phyloP scores from a whole-genome alignment of 2,888 invertebrate genomes.

The Malthinus flaveolus region DNA sequence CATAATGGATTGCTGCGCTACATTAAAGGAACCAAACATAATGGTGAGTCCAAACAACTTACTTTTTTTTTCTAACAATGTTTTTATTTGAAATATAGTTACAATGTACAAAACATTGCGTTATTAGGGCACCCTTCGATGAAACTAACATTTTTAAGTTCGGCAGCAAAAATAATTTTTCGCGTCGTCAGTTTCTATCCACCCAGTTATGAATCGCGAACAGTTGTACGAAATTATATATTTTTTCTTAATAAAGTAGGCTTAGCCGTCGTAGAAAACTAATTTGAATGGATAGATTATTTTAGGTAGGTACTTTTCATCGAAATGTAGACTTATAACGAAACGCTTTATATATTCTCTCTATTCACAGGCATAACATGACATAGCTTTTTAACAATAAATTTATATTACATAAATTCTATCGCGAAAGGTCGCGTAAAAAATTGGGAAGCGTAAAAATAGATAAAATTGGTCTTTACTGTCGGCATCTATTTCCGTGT shows the following conservation, averaged over 20 bases:
- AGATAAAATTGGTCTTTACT: slow-evolving; percentile 28
- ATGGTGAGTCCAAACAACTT: slow-evolving; percentile 64
- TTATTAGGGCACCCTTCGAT: slow-evolving; percentile 17
- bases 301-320: neutral
- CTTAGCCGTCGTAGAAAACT: slow-evolving; percentile 1
- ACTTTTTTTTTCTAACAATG: slow-evolving; percentile 54
- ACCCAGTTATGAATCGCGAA: neutral
- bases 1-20: slow-evolving; percentile 72
- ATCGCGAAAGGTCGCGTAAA: slow-evolving; percentile 30
- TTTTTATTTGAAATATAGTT: slow-evolving; percentile 51
- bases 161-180: slow-evolving; percentile 1
- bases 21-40: slow-evolving; percentile 63
- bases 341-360: slow-evolving; percentile 27
- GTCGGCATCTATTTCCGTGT: slow-evolving; percentile 20
- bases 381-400: slow-evolving; percentile 31
- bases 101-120: slow-evolving; percentile 26
- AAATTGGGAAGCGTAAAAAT: slow-evolving; percentile 31
- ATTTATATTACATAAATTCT: slow-evolving; percentile 25
- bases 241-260: neutral
- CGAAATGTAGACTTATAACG: slow-evolving; percentile 13
- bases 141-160: slow-evolving; percentile 6
- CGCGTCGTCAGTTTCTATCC: too few species aligned
- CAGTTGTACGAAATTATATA: neutral
- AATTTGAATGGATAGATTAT: slow-evolving; percentile 2
- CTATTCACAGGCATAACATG: slow-evolving; percentile 31